Conservation (phyloP, 1,140 invertebrate genomes). For the Drosophila mauritiana region DNA sequence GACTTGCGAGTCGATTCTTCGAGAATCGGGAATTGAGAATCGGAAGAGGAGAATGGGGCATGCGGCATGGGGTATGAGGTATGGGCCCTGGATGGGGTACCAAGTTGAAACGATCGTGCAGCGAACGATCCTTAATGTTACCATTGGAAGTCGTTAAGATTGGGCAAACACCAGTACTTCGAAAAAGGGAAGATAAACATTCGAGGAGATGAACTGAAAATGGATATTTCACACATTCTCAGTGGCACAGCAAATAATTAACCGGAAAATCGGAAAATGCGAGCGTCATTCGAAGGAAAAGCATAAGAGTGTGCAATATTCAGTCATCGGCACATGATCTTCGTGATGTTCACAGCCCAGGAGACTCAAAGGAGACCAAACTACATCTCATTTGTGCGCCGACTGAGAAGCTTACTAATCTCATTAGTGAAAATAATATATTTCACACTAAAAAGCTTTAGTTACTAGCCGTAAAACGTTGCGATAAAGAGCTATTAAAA, state of each 20-base stretch:
- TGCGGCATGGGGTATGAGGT: background rate
- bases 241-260: conserved; percentile 26
- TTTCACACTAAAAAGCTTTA: no score
- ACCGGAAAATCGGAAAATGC: conserved; percentile 21
- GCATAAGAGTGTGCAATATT: background rate
- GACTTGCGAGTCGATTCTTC: conserved; percentile 31
- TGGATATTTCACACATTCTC: conserved; percentile 40
- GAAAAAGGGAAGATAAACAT: background rate
- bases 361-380: no score
- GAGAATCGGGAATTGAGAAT: conserved; percentile 34
- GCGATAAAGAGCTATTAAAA: no score
- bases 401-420: no score
- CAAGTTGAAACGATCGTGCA: conserved; percentile 33
- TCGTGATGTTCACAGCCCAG: no score
- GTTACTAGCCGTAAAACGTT: no score
- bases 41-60: conserved; percentile 1
- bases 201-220: conserved; percentile 24
- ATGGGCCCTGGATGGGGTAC: conserved; percentile 1
- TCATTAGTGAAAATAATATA: no score
- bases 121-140: conserved; percentile 47
- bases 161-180: conserved; percentile 9
- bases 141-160: conserved; percentile 64
- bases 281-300: conserved; percentile 3
- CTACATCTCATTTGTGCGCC: no score
- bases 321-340: no score